These are phyloP conservation scores for Esox masquinongy DNA, from an alignment of 2,797 vertebrate genomes.

Conservation along the genomic window DNA sequence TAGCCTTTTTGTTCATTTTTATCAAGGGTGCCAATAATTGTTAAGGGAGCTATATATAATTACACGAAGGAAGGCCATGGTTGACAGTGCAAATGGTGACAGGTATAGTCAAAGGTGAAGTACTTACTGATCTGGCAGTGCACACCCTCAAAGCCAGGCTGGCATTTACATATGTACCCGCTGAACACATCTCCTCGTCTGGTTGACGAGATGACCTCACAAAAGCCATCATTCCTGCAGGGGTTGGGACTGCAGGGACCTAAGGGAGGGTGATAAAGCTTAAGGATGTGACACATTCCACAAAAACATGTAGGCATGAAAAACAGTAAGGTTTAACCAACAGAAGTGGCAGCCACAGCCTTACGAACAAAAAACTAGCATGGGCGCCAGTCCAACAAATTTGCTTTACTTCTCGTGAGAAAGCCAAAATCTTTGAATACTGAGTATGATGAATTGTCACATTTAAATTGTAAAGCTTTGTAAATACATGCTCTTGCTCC, in stretches of 20 bases:
- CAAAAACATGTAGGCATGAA: background rate
- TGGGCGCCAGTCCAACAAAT: background rate
- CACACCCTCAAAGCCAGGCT: conserved; percentile 79
- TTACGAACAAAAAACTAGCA: background rate
- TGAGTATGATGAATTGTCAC: background rate
- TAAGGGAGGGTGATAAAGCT: conserved; percentile 44
- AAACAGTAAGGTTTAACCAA: background rate
- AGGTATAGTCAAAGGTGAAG: background rate
- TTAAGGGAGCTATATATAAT: background rate
- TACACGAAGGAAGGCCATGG: background rate
- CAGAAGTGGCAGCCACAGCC: background rate
- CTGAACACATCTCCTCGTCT: conserved; percentile 89
- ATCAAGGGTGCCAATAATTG: too few species aligned
- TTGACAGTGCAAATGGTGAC: background rate
- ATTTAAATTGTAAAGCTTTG: background rate
- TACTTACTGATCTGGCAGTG: conserved; percentile 92
- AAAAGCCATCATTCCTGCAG: conserved; percentile 83
- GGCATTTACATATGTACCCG: conserved; percentile 88
- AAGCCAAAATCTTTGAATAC: background rate
- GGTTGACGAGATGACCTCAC: conserved; percentile 69
- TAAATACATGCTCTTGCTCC: background rate
- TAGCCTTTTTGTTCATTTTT: too few species aligned
- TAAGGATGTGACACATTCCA: background rate
- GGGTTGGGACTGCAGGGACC: conserved; percentile 91
- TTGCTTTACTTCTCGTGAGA: background rate